Evolutionary conservation across 2,888 invertebrate genomes (phyloP).

Genomic region (Ormyrus labotus): DNA sequence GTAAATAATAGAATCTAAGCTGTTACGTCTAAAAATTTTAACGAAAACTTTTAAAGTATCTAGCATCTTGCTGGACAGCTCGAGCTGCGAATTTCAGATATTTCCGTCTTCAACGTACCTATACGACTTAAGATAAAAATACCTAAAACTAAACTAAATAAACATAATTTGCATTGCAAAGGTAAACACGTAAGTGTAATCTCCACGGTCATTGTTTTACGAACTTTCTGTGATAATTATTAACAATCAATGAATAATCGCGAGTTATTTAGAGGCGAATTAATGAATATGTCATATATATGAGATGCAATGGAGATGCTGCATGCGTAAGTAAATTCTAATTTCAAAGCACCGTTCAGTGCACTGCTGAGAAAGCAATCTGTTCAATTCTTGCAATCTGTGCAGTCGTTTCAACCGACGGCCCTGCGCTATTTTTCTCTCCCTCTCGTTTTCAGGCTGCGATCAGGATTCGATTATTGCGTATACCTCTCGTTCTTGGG

Average conservation of each 20-base stretch:
- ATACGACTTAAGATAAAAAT: conserved; percentile 6
- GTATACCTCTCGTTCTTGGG: too few relatives aligned
- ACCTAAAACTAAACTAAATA: conserved; percentile 13
- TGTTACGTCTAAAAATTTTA: conserved; percentile 26
- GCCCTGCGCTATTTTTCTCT: too few relatives aligned
- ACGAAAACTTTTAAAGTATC: conserved; percentile 36
- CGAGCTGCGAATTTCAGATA: conserved; percentile 53
- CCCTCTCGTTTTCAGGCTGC: too few relatives aligned
- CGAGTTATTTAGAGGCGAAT: conserved; percentile 32
- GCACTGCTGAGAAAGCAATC: conserved; percentile 24
- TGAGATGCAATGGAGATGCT: conserved; percentile 7
- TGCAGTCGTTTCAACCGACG: too few relatives aligned
- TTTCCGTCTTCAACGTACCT: conserved; percentile 57
- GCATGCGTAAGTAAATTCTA: conserved; percentile 15
- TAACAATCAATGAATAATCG: conserved; percentile 73
- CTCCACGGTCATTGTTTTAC: conserved; percentile 73
- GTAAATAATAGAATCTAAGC: conserved; percentile 13
- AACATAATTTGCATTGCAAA: conserved; percentile 13
- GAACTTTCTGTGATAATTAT: conserved; percentile 76
- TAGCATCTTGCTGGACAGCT: conserved; percentile 7
- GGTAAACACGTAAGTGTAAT: conserved; percentile 53
- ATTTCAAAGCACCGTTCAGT: conserved; percentile 27
- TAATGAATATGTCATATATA: conserved; percentile 13
- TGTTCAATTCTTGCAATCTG: too few relatives aligned
- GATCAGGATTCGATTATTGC: too few relatives aligned